Evolutionary conservation across 2,888 invertebrate species (phyloP).

Genomic region (Argyra leucocephala): DNA sequence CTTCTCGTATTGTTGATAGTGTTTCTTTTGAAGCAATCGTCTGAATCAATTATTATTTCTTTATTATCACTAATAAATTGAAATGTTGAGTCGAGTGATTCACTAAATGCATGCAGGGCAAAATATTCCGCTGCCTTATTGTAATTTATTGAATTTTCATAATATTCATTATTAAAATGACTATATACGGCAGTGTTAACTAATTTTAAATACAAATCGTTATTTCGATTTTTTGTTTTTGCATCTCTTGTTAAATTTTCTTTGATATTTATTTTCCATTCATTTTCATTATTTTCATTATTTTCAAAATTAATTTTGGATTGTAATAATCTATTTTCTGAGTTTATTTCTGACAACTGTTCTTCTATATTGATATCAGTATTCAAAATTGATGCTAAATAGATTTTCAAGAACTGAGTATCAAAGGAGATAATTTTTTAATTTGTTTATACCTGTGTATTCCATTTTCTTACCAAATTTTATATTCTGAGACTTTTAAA

Average conservation of each 20-base stretch:
- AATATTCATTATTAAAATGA: background rate
- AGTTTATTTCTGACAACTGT: background rate
- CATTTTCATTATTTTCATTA: background rate
- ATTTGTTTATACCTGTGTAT: no score
- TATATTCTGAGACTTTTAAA: no score
- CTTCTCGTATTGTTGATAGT: background rate
- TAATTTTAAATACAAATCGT: slow-evolving; percentile 8
- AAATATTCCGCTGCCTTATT: slow-evolving; percentile 11
- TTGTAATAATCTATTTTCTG: background rate
- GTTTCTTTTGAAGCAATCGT: background rate
- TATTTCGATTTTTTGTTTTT: slow-evolving; percentile 4
- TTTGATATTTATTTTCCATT: background rate
- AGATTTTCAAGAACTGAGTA: no score
- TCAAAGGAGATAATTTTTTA: no score
- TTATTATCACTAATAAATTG: background rate
- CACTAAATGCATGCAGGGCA: slow-evolving; percentile 11
- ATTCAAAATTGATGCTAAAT: no score
- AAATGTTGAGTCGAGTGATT: slow-evolving; percentile 9
- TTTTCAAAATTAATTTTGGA: background rate
- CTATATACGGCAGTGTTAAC: slow-evolving; percentile 11
- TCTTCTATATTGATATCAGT: background rate
- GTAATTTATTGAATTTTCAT: slow-evolving; percentile 3
- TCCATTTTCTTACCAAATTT: no score
- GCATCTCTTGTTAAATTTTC: slow-evolving; percentile 8
- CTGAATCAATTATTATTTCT: background rate